Evolutionary conservation across 2,888 invertebrate genomes (phyloP).

Genomic region (Hydriomena furcata): DNA sequence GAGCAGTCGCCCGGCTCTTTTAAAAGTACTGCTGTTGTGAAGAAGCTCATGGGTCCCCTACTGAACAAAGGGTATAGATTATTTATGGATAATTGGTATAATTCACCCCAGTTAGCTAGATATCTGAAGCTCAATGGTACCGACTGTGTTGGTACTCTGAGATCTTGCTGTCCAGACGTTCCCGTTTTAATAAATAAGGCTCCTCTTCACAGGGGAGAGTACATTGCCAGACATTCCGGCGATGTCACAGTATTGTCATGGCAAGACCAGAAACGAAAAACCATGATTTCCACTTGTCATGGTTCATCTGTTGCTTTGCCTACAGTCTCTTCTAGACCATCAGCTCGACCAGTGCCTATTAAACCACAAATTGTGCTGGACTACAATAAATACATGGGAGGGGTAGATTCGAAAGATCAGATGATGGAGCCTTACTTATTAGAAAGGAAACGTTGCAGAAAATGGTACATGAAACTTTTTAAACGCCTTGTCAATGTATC

Average conservation of each 20-base stretch:
- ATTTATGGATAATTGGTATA: slow-evolving; percentile 9
- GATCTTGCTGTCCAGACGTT: slow-evolving; percentile 2
- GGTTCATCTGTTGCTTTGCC: slow-evolving; percentile 9
- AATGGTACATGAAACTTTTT: slow-evolving; percentile 33
- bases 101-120: slow-evolving; percentile 12
- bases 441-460: slow-evolving; percentile 24
- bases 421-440: slow-evolving; percentile 25
- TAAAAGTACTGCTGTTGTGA: slow-evolving; percentile 3
- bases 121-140: slow-evolving; percentile 13
- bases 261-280: slow-evolving; percentile 12
- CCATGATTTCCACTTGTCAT: slow-evolving; percentile 12
- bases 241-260: slow-evolving; percentile 4
- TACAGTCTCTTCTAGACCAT: slow-evolving; percentile 2
- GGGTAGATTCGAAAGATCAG: slow-evolving; percentile 12
- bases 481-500: slow-evolving; percentile 13
- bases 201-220: neutral
- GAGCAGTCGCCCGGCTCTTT: neutral
- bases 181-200: slow-evolving; percentile 7
- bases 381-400: slow-evolving; percentile 18
- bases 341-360: neutral
- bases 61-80: slow-evolving; percentile 6
- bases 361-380: slow-evolving; percentile 8
- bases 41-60: no score
- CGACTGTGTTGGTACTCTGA: slow-evolving; percentile 18
- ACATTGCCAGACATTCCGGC: slow-evolving; percentile 4